Evolutionary conservation across 2,113 vertebrate species (phyloP), one percentile per base, ranked within the genome.

Genomic region (Petrocephalus zakoni): DNA sequence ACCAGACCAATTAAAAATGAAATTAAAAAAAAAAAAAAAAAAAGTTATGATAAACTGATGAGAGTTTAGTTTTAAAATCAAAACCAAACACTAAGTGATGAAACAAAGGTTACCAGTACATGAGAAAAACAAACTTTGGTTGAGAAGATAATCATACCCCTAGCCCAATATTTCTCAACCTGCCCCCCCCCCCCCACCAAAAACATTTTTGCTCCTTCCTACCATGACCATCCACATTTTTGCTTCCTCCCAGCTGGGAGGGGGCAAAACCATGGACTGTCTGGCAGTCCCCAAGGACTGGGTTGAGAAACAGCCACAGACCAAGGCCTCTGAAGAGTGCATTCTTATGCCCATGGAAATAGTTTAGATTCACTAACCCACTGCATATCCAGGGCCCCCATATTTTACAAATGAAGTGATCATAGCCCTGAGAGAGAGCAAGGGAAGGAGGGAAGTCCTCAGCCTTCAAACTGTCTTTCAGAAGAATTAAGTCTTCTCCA

Each of bases 11-110:
- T 86, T 49, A 91, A 90, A 92, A 91, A 89, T 56, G 56, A 55
- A 91, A 93, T 95, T 94, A 94, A 93, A 94, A 95, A 89, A 95
- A 94, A 94, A 93, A 94, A 95, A 89, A 95, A 93, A 95, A 95
- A 90, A 22, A 82, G 49, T 29, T 34, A 56, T 25, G 29, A 88
- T 81, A 81, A 52, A 47, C 56, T 25, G 58, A 68, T 68, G 9
- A 0, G 4, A 52, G 72, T 87, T 37, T 81, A 56, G 11, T 81
- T 46, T 9, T 89, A 92, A 75, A 92, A 75, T 15, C 53, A 29
- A 56, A 94, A 93, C 92, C 75, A 37, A 78, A 78, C 34, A 85
- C 89, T 87, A 84, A 29, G 22, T 47, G 19, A 46, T 75, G 47
- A 88, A 91, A 90, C 91, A 91, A 17, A 55, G 25, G 87, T 86